A percentile compares a stretch with the other conserved stretches of the same genome.
Conservation (phyloP, 2,797 vertebrate species). For the Malacoraja senta region DNA sequence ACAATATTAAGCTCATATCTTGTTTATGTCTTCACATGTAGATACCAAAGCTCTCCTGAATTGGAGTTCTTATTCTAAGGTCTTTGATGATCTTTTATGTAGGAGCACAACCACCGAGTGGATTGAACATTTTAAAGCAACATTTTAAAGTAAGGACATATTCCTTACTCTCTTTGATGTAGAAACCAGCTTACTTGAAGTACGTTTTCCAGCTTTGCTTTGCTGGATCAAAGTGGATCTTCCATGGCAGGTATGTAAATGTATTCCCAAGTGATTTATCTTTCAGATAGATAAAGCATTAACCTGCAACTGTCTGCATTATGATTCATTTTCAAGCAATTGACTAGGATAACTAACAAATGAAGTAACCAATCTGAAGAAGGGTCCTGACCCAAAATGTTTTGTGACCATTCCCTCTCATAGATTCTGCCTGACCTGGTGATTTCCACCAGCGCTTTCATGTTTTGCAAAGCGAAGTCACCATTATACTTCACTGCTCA, state of each 20-base stretch:
- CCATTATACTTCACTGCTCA: not conserved
- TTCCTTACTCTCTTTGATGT: not conserved
- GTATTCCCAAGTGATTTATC: not conserved
- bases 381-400: too few relatives aligned
- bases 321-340: not conserved
- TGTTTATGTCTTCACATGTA: not conserved
- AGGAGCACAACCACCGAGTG: not conserved
- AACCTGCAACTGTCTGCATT: not conserved
- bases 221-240: not conserved
- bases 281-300: not conserved
- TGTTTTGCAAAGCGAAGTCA: not conserved
- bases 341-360: not conserved
- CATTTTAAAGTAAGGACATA: not conserved
- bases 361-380: not conserved
- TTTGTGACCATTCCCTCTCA: too few relatives aligned
- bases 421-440: too few relatives aligned
- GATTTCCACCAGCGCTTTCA: too few relatives aligned
- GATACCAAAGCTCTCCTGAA: not conserved
- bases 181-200: not conserved
- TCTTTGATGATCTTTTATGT: conserved; percentile 22
- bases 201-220: not conserved
- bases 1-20: not conserved
- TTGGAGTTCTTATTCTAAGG: not conserved
- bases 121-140: not conserved
- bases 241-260: conserved; percentile 1